Evolutionary conservation across 92 coral and sea anemone species (phyloP).

Genomic region (Montipora capitata): DNA sequence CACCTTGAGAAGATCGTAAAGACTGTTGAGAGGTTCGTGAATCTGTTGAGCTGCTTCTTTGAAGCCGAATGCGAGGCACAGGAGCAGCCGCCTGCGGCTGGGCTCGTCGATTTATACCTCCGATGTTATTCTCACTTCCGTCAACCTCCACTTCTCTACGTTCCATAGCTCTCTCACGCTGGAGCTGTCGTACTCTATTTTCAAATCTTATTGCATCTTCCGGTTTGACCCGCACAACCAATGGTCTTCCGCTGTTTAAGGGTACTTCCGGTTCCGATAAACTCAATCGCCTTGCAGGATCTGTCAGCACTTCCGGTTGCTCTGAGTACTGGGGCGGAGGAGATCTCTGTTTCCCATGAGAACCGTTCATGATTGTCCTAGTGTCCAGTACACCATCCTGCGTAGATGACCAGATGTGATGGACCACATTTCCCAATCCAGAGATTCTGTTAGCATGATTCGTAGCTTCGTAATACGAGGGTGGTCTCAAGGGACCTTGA

Average conservation of each 20-base stretch:
- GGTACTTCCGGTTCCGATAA: slow-evolving; percentile 68
- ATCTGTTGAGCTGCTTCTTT: slow-evolving; percentile 32
- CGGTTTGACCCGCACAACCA: slow-evolving; percentile 73
- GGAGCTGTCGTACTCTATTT: slow-evolving; percentile 78
- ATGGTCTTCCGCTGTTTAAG: slow-evolving; percentile 56
- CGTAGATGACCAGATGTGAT: slow-evolving; percentile 69
- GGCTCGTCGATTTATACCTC: slow-evolving; percentile 22
- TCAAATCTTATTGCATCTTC: slow-evolving; percentile 81
- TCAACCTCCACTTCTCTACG: slow-evolving; percentile 46
- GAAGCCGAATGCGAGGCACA: not conserved
- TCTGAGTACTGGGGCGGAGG: slow-evolving; percentile 75
- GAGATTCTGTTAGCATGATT: slow-evolving; percentile 63
- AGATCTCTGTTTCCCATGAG: slow-evolving; percentile 57
- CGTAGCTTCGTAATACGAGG: slow-evolving; percentile 89
- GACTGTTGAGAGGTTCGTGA: slow-evolving; percentile 43
- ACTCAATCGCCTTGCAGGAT: slow-evolving; percentile 5
- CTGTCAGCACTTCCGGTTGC: slow-evolving; percentile 63
- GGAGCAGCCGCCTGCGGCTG: slow-evolving; percentile 12
- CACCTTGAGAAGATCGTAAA: slow-evolving; percentile 24
- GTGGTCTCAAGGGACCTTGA: slow-evolving; percentile 79
- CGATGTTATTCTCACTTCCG: slow-evolving; percentile 30
- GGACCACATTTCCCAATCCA: slow-evolving; percentile 64
- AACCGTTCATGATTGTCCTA: slow-evolving; percentile 43
- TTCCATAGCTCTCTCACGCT: slow-evolving; percentile 73
- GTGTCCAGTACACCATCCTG: slow-evolving; percentile 52